Base-by-base conservation (phyloP, 1,140 invertebrate species). In the Drosophila murphyi region DNA sequence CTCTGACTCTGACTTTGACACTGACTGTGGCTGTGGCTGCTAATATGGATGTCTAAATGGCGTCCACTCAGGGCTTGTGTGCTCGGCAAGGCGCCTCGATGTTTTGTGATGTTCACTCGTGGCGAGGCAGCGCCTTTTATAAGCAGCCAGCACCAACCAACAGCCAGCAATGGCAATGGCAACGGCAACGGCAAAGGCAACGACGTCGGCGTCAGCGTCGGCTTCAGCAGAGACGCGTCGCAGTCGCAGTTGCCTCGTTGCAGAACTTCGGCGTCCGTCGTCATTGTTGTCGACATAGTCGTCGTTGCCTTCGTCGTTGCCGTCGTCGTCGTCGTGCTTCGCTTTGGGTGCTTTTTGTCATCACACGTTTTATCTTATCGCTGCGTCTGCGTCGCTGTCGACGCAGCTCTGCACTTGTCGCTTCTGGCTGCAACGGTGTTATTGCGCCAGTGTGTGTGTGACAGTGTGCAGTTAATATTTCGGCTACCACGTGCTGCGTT, bases 281-380 rank as follows among this genome's bases (percentile, higher is more conserved):
- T 71, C 4, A 5, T 37, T 52, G 32, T 57, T 12, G 32, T 55
- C 52, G 52, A 50, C 31, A 10, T 45, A 4, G 31, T 55, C 28
- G 35, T 51, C 28, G 50, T 51, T 43, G 34, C 45, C 51, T n/a
- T 47, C 41, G 29, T 50, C 47, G 35, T 76, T 67, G 45, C 5
- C 63, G 32, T 43, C n/a, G 69, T 35, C 10, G 59, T 35, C 43
- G 43, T 39, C 68, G 64, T 71, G 62, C 54, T n/a, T 69, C 62
- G 76, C 85, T 82, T 72, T 82, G 83, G 83, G 85, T 89, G 85
- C 83, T 80, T 79, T 87, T 88, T 87, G 83, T 87, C 83, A 87
- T 83, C 83, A 70, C 75, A 74, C 48, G 63, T 48, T 83, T 87
- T 87, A 87, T 87, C 83, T 89, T 89, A 83, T 87, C 83, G 64